Evolutionary conservation across 2,888 invertebrate genomes (phyloP).

Genomic region (Spilarctia lutea): DNA sequence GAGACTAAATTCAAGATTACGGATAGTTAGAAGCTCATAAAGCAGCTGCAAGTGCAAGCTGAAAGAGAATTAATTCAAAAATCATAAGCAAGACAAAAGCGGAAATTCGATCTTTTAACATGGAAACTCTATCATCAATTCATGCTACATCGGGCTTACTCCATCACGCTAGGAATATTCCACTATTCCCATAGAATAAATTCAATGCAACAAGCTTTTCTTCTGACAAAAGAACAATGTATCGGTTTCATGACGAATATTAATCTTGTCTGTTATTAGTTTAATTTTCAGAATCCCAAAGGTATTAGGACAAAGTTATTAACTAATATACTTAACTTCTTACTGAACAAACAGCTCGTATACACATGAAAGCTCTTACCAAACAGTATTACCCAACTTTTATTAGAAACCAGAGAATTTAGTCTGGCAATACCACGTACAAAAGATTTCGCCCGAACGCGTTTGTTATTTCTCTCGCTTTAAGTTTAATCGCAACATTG

Average conservation of each 20-base stretch:
- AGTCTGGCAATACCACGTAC: conserved; percentile 43
- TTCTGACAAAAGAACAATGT: neutral
- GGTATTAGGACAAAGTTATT: neutral
- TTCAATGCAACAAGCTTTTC: neutral
- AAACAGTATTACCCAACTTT: conserved; percentile 60
- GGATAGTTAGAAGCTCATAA: neutral
- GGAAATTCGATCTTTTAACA: neutral
- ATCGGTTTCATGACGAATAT: neutral
- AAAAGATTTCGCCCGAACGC: conserved; percentile 36
- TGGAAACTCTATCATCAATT: neutral
- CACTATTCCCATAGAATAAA: neutral
- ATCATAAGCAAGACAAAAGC: no score
- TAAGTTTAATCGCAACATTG: conserved; percentile 34
- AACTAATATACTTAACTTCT: conserved; percentile 13
- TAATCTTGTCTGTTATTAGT: neutral
- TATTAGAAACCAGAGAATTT: conserved; percentile 58
- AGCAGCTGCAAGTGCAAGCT: neutral
- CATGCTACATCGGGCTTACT: neutral
- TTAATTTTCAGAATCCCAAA: neutral
- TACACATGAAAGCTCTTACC: conserved; percentile 19
- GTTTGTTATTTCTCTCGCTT: conserved; percentile 46
- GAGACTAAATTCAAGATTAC: neutral
- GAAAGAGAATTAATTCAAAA: no score
- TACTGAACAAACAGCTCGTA: conserved; percentile 14
- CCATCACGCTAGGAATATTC: neutral